Evolutionary conservation across 2,797 vertebrate genomes (phyloP).

Genomic region (Rhodeus uyekii): DNA sequence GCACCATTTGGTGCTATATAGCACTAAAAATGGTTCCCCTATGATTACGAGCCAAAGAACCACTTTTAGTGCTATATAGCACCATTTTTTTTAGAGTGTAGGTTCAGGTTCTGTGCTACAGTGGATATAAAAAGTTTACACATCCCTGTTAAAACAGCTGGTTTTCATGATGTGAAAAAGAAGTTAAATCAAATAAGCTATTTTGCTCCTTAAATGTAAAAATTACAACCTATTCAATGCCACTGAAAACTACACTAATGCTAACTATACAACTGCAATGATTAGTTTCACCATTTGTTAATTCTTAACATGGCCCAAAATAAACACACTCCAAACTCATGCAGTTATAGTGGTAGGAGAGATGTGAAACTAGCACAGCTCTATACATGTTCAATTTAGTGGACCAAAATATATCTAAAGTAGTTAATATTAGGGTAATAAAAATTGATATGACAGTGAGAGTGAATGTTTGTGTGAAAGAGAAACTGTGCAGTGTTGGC

Average conservation of each 20-base stretch:
- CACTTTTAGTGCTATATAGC: too few relatives aligned
- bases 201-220: neutral
- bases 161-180: too few relatives aligned
- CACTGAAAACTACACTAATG: neutral
- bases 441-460: constrained; percentile 49
- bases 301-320: neutral
- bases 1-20: too few relatives aligned
- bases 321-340: neutral
- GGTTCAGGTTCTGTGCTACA: too few relatives aligned
- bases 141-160: too few relatives aligned
- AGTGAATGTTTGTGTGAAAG: constrained; percentile 61
- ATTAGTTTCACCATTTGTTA: neutral
- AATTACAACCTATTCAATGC: neutral
- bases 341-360: neutral
- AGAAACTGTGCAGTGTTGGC: constrained; percentile 28
- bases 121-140: too few relatives aligned
- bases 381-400: neutral
- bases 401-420: neutral
- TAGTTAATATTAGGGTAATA: neutral
- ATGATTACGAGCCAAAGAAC: too few relatives aligned
- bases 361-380: neutral
- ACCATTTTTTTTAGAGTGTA: too few relatives aligned
- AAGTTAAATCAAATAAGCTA: too few relatives aligned
- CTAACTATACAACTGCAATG: neutral
- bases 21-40: too few relatives aligned